These are phyloP conservation scores for Hypanus sabinus DNA, from an alignment of 2,113 vertebrate genomes.

Conservation along the genomic window DNA sequence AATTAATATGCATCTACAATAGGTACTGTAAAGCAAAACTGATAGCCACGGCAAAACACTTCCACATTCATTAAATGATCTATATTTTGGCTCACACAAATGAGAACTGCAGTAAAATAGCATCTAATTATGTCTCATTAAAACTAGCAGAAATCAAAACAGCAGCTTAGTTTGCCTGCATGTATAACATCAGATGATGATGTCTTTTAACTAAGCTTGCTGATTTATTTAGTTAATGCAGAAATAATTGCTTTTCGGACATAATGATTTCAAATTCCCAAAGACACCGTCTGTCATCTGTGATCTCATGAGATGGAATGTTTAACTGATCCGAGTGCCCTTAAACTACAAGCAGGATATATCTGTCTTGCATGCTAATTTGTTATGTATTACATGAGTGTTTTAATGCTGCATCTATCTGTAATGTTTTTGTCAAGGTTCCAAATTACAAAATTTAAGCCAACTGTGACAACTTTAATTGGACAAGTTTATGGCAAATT, in stretches of 20 bases:
- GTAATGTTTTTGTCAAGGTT: slow-evolving; percentile 19
- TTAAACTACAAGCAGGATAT: not conserved
- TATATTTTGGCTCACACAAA: slow-evolving; percentile 38
- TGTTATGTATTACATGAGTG: slow-evolving; percentile 31
- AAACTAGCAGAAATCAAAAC: slow-evolving; percentile 38
- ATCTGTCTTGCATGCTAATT: slow-evolving; percentile 32
- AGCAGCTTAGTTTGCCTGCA: slow-evolving; percentile 36
- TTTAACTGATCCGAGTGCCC: slow-evolving; percentile 29
- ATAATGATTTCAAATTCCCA: slow-evolving; percentile 36
- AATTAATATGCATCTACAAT: slow-evolving; percentile 37
- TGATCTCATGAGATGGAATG: slow-evolving; percentile 36
- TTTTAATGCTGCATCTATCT: slow-evolving; percentile 28
- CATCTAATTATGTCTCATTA: slow-evolving; percentile 38
- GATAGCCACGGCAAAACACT: slow-evolving; percentile 35
- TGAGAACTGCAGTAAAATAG: slow-evolving; percentile 38
- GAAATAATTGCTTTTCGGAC: slow-evolving; percentile 34
- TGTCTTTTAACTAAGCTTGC: slow-evolving; percentile 26
- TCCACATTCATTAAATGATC: slow-evolving; percentile 36
- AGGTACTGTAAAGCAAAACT: slow-evolving; percentile 28
- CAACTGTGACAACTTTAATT: slow-evolving; percentile 34
- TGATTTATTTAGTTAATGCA: slow-evolving; percentile 36
- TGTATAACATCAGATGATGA: slow-evolving; percentile 33
- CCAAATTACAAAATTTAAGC: slow-evolving; percentile 30
- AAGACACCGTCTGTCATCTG: slow-evolving; percentile 31
- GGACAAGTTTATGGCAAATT: slow-evolving; percentile 30